phyloP scores from a whole-genome alignment of 2,113 vertebrate genomes.

The Notechis scutatus region DNA sequence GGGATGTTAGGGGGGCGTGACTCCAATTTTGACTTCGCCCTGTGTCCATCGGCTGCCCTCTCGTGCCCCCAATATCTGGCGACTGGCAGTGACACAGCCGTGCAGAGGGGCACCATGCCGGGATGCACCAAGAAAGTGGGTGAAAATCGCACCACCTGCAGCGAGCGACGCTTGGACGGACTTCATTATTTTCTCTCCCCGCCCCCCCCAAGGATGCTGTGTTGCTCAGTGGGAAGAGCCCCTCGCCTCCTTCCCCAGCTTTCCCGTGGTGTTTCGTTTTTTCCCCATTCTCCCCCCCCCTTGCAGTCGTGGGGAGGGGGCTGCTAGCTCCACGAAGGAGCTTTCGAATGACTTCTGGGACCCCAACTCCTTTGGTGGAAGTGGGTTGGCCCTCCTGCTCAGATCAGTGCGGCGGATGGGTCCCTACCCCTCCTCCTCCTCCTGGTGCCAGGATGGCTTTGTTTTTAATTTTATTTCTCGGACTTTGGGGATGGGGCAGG shows the following conservation, averaged over 20 bases:
- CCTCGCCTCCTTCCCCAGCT: neutral
- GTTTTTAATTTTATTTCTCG: neutral
- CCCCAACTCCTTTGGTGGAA: neutral
- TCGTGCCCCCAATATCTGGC: too few relatives aligned
- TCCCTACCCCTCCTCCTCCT: neutral
- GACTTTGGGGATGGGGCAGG: neutral
- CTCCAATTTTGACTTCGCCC: neutral
- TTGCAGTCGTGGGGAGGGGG: neutral
- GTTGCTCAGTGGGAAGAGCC: constrained; percentile 3
- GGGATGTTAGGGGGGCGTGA: rapidly evolving
- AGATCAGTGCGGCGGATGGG: too few relatives aligned
- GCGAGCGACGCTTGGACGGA: neutral
- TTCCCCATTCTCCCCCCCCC: too few relatives aligned
- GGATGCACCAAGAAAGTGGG: constrained; percentile 26
- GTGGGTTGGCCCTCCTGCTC: neutral
- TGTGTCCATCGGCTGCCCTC: neutral
- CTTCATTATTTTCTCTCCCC: neutral
- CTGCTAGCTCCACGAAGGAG: neutral
- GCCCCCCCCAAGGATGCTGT: neutral
- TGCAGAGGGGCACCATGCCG: neutral
- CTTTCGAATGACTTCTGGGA: neutral
- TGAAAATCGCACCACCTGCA: neutral
- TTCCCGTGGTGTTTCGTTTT: neutral
- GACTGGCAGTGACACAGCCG: neutral
- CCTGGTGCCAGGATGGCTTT: neutral